phyloP scores from a whole-genome alignment of 2,888 invertebrate genomes.

The Nomada fabriciana region DNA sequence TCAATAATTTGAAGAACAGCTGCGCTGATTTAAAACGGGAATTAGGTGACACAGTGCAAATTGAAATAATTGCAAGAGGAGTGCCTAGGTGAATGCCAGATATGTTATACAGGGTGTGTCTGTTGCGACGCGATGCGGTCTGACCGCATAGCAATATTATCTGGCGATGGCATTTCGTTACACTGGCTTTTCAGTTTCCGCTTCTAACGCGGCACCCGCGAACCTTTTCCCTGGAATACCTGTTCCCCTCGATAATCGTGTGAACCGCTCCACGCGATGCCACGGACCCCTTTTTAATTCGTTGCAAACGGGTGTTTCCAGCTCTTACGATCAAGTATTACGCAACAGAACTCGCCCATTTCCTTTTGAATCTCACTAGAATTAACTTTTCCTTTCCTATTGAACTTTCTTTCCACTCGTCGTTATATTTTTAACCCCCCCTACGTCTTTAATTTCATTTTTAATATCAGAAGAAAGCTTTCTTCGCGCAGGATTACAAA shows the following conservation, averaged over 20 bases:
- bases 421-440: too few species aligned
- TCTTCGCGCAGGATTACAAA: too few species aligned
- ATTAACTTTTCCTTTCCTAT: too few species aligned
- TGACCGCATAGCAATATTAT: slow-evolving; percentile 53
- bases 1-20: too few species aligned
- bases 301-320: not conserved
- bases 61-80: slow-evolving; percentile 31
- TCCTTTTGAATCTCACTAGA: too few species aligned
- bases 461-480: too few species aligned
- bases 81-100: slow-evolving; percentile 45
- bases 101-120: slow-evolving; percentile 55
- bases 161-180: slow-evolving; percentile 39
- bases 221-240: not conserved
- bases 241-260: not conserved
- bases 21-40: not conserved
- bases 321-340: not conserved
- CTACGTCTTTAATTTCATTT: too few species aligned
- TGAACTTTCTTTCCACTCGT: too few species aligned
- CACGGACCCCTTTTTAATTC: not conserved
- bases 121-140: slow-evolving; percentile 54
- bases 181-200: not conserved
- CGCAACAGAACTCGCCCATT: not conserved
- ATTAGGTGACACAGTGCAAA: not conserved
- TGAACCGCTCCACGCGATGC: not conserved
- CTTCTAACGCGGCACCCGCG: not conserved